Percentiles rank a stretch among this genome's conserved stretches.
Evolutionary conservation across 92 coral and sea anemone species (phyloP).

Genomic region (Hydrozoanthus gracilis): DNA sequence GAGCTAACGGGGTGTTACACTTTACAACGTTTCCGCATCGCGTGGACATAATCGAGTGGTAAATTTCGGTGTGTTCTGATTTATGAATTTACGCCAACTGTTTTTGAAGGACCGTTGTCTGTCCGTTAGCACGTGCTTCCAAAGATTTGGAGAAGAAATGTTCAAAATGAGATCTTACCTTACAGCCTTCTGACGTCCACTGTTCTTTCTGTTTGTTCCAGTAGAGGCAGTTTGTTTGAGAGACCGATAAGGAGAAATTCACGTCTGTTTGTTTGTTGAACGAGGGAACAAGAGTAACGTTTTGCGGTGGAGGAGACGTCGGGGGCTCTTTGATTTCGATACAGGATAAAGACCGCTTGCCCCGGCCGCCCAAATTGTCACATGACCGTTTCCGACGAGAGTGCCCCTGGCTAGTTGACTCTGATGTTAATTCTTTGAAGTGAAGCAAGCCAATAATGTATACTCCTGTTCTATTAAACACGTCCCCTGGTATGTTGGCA

Average conservation of each 20-base stretch:
- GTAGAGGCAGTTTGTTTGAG: constrained; percentile 73
- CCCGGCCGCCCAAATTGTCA: constrained; percentile 50
- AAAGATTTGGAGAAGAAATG: neutral
- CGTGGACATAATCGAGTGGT: too few species aligned
- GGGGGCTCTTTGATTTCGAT: constrained; percentile 82
- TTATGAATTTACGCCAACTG: too few species aligned
- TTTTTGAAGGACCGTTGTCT: too few species aligned
- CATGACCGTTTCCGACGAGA: constrained; percentile 36
- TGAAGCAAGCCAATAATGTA: constrained; percentile 71
- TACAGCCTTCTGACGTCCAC: constrained; percentile 84
- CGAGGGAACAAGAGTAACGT: constrained; percentile 67
- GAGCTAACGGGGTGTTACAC: too few species aligned
- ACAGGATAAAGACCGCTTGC: constrained; percentile 82
- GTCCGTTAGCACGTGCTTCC: neutral
- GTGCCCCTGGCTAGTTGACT: neutral
- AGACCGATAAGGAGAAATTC: constrained; percentile 67
- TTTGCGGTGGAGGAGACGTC: constrained; percentile 70
- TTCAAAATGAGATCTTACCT: constrained; percentile 48
- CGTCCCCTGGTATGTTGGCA: constrained; percentile 32
- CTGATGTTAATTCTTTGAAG: neutral
- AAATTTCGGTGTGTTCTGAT: too few species aligned
- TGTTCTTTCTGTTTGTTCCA: constrained; percentile 70
- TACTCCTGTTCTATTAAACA: constrained; percentile 49
- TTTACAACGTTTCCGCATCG: too few species aligned
- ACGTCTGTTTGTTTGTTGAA: constrained; percentile 64